Conservation (phyloP, 2,888 invertebrate species). For the Branchinecta sandiegonensis region DNA sequence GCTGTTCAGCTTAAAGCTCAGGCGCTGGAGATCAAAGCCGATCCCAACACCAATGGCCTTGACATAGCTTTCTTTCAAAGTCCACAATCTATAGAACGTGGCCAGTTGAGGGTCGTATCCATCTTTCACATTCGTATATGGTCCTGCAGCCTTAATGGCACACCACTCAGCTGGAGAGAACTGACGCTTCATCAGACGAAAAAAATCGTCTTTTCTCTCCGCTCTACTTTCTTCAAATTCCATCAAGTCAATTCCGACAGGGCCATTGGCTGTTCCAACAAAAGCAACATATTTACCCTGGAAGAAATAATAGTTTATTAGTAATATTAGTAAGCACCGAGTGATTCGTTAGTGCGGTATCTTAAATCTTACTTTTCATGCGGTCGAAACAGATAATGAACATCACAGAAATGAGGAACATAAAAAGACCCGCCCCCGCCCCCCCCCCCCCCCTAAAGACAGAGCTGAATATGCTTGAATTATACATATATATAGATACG, state of each 20-base stretch:
- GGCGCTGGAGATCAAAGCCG: constrained; percentile 53
- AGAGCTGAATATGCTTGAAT: no score
- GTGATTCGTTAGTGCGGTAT: constrained; percentile 28
- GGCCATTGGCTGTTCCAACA: constrained; percentile 31
- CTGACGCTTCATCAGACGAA: constrained; percentile 69
- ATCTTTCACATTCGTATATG: constrained; percentile 27
- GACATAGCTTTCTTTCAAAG: constrained; percentile 83
- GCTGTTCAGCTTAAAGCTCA: constrained; percentile 46
- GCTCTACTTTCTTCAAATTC: constrained; percentile 50
- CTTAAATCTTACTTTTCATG: no score
- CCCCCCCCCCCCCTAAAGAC: no score
- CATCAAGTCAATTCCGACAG: constrained; percentile 77
- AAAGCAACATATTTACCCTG: constrained; percentile 41
- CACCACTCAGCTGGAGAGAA: constrained; percentile 69
- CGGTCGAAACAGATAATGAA: no score
- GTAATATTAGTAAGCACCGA: no score
- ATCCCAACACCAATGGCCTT: constrained; percentile 81
- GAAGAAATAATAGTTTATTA: neutral
- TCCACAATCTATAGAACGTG: constrained; percentile 80
- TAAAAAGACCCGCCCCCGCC: no score
- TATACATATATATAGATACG: no score
- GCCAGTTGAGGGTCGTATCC: constrained; percentile 50
- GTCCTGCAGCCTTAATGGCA: constrained; percentile 44
- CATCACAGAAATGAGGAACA: no score
- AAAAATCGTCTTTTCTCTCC: constrained; percentile 59